Percentiles rank a stretch among this genome's conserved stretches.
These are phyloP conservation scores for Linyphia triangularis DNA, from an alignment of 2,888 invertebrate species.

Conservation along the genomic window DNA sequence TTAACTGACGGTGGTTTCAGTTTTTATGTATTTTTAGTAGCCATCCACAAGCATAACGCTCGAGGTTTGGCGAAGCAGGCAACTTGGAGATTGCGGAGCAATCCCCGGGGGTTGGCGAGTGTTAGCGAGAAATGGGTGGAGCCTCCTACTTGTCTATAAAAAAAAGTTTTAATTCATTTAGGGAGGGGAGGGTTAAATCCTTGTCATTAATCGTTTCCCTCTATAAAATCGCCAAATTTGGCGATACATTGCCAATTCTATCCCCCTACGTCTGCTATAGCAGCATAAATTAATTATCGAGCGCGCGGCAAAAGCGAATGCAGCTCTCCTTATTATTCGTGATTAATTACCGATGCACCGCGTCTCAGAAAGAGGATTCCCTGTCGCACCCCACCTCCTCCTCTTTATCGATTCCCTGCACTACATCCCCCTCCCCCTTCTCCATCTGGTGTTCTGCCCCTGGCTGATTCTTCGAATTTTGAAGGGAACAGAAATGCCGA, in stretches of 20 bases:
- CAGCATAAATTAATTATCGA: conserved; percentile 71
- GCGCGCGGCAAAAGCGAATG: conserved; percentile 54
- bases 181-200: too few relatives aligned
- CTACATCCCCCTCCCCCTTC: conserved; percentile 24
- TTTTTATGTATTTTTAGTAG: too few relatives aligned
- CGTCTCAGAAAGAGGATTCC: conserved; percentile 50
- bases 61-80: too few relatives aligned
- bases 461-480: conserved; percentile 9
- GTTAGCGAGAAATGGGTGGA: too few relatives aligned
- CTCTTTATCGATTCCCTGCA: conserved; percentile 54
- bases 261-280: neutral
- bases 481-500: conserved; percentile 14
- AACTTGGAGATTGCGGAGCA: too few relatives aligned
- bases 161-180: too few relatives aligned
- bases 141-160: too few relatives aligned
- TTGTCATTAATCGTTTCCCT: too few relatives aligned
- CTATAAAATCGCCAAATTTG: conserved; percentile 23
- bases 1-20: too few relatives aligned
- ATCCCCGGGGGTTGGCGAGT: too few relatives aligned
- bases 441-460: neutral
- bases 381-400: neutral
- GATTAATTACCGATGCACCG: conserved; percentile 70
- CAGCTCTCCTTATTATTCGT: conserved; percentile 66
- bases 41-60: too few relatives aligned
- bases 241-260: neutral